Conservation (phyloP, 2,888 invertebrate species). For the Dioctria rufipes region DNA sequence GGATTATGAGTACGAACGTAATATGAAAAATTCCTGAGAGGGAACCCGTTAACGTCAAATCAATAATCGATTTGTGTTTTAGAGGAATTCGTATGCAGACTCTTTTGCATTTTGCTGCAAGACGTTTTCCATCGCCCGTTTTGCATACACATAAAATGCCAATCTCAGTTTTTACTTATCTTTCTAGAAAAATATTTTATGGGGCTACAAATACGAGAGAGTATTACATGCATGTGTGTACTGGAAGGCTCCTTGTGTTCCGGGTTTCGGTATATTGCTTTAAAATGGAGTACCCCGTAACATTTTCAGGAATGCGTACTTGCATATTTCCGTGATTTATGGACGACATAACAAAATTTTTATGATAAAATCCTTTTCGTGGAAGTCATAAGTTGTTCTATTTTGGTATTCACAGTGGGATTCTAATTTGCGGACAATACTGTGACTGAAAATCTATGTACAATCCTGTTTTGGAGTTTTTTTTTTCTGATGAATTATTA, state of each 20-base stretch:
- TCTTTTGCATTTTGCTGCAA: slow-evolving; percentile 45
- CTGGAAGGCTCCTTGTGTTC: neutral
- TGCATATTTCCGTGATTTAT: slow-evolving; percentile 30
- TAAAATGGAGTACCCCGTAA: slow-evolving; percentile 24
- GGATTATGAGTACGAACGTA: neutral
- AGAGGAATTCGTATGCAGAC: slow-evolving; percentile 41
- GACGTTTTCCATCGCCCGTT: slow-evolving; percentile 38
- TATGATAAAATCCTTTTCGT: neutral
- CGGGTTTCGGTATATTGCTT: neutral
- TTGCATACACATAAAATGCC: slow-evolving; percentile 46
- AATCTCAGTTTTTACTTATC: slow-evolving; percentile 45
- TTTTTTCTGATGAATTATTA: too few relatives aligned
- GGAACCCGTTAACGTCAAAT: slow-evolving; percentile 40
- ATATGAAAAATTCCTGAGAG: slow-evolving; percentile 13
- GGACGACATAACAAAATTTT: slow-evolving; percentile 38
- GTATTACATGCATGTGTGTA: neutral
- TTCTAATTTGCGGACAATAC: too few relatives aligned
- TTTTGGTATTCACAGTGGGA: too few relatives aligned
- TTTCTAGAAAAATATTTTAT: slow-evolving; percentile 20
- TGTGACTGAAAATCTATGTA: too few relatives aligned
- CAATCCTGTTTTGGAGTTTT: too few relatives aligned
- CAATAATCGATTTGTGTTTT: slow-evolving; percentile 47
- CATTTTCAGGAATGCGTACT: slow-evolving; percentile 31
- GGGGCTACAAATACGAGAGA: slow-evolving; percentile 1
- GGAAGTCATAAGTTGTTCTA: too few relatives aligned